phyloP scores from a whole-genome alignment of 2,113 vertebrate genomes.

The Cryptomyrus ogoouensis region DNA sequence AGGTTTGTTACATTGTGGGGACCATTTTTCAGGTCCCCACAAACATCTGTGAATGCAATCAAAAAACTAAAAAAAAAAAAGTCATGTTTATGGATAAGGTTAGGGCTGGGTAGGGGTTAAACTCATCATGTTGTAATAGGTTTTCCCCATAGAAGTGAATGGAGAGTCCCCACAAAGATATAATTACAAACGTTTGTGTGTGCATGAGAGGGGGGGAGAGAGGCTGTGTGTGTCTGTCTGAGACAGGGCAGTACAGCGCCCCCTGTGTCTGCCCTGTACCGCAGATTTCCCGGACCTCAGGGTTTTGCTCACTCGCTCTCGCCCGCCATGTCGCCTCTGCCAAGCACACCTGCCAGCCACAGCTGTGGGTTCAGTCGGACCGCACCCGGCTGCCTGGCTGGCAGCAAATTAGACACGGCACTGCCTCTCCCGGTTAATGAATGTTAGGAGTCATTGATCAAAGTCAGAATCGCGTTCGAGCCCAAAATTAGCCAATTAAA shows the following conservation, averaged over 20 bases:
- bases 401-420: slow-evolving; percentile 55
- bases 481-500: slow-evolving; percentile 55
- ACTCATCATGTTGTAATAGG: too few species aligned
- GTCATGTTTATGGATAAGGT: too few species aligned
- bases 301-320: background rate
- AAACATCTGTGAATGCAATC: too few species aligned
- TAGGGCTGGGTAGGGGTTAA: too few species aligned
- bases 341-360: slow-evolving; percentile 61
- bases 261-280: background rate
- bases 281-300: background rate
- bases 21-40: too few species aligned
- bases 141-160: too few species aligned
- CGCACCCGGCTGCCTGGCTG: slow-evolving; percentile 49
- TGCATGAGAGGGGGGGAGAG: background rate
- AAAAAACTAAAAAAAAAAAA: too few species aligned
- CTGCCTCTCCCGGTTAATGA: slow-evolving; percentile 57
- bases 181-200: background rate
- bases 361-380: slow-evolving; percentile 56
- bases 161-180: too few species aligned
- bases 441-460: slow-evolving; percentile 66
- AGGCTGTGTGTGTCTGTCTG: background rate
- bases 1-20: too few species aligned
- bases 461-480: slow-evolving; percentile 57
- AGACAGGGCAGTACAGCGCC: too few species aligned
- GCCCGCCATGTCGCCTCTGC: slow-evolving; percentile 34